A percentile compares a stretch with the other conserved stretches of the same genome.
phyloP scores from a whole-genome alignment of 2,888 invertebrate species.

The Hydroisotoma schaefferi region DNA sequence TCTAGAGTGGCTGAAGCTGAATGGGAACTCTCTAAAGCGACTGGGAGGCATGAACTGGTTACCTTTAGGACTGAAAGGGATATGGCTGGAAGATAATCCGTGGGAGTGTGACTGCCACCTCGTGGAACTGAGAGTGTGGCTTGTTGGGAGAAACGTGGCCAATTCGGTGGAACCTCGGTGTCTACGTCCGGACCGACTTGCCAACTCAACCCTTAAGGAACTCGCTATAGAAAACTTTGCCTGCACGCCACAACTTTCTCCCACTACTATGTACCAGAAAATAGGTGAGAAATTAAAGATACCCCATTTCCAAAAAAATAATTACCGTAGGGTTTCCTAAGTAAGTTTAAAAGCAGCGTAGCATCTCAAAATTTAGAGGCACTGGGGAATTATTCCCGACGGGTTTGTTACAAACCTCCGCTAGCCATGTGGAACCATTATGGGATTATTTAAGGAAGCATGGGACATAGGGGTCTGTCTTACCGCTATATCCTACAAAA shows the following conservation, averaged over 20 bases:
- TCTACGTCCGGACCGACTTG: constrained; percentile 65
- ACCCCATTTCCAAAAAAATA: too few species aligned
- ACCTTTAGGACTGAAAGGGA: constrained; percentile 72
- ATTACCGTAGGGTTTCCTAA: too few species aligned
- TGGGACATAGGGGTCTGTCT: too few species aligned
- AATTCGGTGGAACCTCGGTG: constrained; percentile 76
- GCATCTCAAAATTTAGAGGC: too few species aligned
- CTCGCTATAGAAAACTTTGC: constrained; percentile 70
- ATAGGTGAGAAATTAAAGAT: constrained; percentile 59
- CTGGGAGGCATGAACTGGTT: constrained; percentile 68
- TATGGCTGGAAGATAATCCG: constrained; percentile 78
- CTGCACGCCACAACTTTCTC: constrained; percentile 73
- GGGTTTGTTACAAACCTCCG: too few species aligned
- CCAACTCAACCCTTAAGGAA: constrained; percentile 65
- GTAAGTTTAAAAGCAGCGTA: too few species aligned
- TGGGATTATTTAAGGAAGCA: too few species aligned
- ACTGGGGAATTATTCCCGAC: too few species aligned
- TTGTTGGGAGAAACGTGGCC: constrained; percentile 71
- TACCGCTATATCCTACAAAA: too few species aligned
- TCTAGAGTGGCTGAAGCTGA: constrained; percentile 78
- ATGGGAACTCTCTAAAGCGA: constrained; percentile 73
- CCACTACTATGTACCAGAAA: constrained; percentile 71
- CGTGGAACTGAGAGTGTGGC: constrained; percentile 72
- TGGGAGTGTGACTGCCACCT: constrained; percentile 86
- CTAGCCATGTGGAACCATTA: too few species aligned